A percentile compares a stretch with the other conserved stretches of the same genome.
These are phyloP conservation scores for Leucosticte australis DNA, from an alignment of 2,113 vertebrate genomes.

Conservation along the genomic window DNA sequence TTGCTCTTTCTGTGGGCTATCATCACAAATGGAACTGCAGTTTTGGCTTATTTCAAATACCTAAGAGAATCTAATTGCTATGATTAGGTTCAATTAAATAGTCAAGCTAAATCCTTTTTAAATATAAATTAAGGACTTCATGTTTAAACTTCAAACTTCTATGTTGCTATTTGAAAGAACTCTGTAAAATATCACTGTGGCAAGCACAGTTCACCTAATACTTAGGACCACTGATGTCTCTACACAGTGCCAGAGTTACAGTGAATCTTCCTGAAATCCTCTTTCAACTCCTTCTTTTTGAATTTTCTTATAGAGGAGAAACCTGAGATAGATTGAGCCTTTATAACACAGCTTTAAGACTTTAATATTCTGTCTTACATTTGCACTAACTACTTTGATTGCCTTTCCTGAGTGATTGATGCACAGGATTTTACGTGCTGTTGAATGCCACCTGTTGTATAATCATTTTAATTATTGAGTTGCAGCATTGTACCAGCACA, in stretches of 20 bases:
- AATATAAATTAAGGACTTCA: not conserved
- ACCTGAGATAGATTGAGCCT: not conserved
- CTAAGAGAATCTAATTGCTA: not conserved
- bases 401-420: slow-evolving; percentile 59
- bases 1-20: not conserved
- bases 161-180: not conserved
- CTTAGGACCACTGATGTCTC: not conserved
- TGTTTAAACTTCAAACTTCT: not conserved
- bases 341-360: not conserved
- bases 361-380: not conserved
- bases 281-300: not conserved
- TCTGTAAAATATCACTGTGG: not conserved
- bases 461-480: slow-evolving; percentile 65
- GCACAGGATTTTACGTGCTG: slow-evolving; percentile 34
- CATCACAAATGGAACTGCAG: not conserved
- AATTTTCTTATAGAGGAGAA: not conserved
- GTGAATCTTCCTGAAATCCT: not conserved
- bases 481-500: slow-evolving; percentile 12
- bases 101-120: not conserved
- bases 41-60: not conserved
- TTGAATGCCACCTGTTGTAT: slow-evolving; percentile 60
- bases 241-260: not conserved
- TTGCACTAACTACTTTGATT: slow-evolving; percentile 56
- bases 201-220: not conserved
- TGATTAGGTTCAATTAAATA: not conserved